Evolutionary conservation across 2,888 invertebrate species (phyloP).

Genomic region (Luffia ferchaultella): DNA sequence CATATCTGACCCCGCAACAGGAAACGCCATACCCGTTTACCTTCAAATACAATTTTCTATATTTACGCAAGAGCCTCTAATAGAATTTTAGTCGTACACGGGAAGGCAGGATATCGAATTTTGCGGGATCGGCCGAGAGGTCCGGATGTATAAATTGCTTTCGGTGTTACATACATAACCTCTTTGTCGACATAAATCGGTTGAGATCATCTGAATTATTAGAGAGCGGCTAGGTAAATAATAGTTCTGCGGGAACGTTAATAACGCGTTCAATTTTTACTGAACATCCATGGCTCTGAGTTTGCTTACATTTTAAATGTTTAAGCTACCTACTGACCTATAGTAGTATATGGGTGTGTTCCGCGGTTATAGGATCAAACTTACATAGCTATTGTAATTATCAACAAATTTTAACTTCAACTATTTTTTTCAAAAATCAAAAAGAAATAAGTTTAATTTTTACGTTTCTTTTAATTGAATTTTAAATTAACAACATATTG

Average conservation of each 20-base stretch:
- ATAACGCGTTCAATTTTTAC: background rate
- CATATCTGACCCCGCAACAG: background rate
- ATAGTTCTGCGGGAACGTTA: background rate
- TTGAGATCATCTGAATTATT: conserved; percentile 45
- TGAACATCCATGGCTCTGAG: too few species aligned
- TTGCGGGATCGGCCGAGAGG: conserved; percentile 21
- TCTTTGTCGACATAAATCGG: conserved; percentile 34
- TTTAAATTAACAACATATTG: too few species aligned
- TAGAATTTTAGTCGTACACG: background rate
- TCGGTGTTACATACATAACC: conserved; percentile 38
- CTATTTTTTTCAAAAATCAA: too few species aligned
- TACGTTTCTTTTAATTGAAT: too few species aligned
- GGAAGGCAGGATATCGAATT: background rate
- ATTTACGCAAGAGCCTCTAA: background rate
- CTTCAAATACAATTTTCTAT: background rate
- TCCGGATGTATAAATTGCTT: conserved; percentile 37
- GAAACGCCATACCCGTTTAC: background rate
- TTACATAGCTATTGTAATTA: too few species aligned
- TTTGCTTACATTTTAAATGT: too few species aligned
- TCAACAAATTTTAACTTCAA: too few species aligned
- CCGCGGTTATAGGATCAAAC: too few species aligned
- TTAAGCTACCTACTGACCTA: too few species aligned
- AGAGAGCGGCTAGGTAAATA: background rate
- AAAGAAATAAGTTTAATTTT: too few species aligned
- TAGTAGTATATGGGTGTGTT: too few species aligned